Evolutionary conservation across 2,888 invertebrate genomes (phyloP).

Genomic region (Ischnura elegans): DNA sequence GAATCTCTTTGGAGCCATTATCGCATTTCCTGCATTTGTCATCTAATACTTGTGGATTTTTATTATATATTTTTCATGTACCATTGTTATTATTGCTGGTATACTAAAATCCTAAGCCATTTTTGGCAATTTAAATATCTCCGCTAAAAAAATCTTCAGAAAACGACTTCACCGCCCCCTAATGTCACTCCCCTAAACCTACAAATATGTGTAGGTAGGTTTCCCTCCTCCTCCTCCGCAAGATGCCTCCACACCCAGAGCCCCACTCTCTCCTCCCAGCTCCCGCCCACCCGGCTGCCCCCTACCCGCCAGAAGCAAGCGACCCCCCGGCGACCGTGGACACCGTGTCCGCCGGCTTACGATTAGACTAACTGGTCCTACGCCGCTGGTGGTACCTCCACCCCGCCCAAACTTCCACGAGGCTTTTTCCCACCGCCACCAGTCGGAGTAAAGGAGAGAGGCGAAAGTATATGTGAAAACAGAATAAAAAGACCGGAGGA

Average conservation of each 20-base stretch:
- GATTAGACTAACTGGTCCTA: constrained; percentile 64
- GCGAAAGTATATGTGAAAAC: neutral
- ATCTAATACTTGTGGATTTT: too few species aligned
- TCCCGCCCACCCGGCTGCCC: neutral
- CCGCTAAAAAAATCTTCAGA: too few species aligned
- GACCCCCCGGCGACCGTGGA: constrained; percentile 17
- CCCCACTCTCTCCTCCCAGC: neutral
- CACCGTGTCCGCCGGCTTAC: constrained; percentile 58
- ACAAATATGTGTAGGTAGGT: too few species aligned
- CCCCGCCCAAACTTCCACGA: neutral
- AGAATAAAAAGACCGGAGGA: neutral
- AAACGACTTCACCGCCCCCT: neutral
- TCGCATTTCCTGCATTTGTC: too few species aligned
- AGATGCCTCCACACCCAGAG: neutral
- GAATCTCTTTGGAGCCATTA: too few species aligned
- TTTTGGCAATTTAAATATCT: too few species aligned
- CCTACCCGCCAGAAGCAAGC: neutral
- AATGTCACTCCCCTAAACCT: too few species aligned
- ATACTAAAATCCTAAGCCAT: too few species aligned
- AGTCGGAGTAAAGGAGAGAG: neutral
- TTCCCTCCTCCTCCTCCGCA: neutral
- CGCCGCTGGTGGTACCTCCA: constrained; percentile 47
- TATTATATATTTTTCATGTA: too few species aligned
- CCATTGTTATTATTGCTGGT: too few species aligned
- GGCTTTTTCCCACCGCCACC: neutral